Conservation (phyloP, 2,888 invertebrate genomes). For the Euzophera pinguis region DNA sequence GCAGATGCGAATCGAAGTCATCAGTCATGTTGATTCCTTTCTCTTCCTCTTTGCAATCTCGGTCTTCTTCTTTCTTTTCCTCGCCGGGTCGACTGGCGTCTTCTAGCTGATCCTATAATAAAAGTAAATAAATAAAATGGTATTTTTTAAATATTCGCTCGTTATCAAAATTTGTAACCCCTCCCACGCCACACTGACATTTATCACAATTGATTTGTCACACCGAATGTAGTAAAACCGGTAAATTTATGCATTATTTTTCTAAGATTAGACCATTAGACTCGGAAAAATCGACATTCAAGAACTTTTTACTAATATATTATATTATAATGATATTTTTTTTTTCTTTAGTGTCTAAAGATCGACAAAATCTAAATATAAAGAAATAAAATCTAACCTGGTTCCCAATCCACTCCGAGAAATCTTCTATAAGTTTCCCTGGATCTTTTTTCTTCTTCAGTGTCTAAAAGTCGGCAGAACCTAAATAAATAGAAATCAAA, state of each 20-base stretch:
- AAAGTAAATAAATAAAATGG: neutral
- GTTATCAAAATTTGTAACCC: no score
- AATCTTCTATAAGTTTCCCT: conserved; percentile 86
- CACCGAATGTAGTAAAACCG: no score
- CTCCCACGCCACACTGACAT: no score
- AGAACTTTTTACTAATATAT: no score
- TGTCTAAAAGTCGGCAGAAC: no score
- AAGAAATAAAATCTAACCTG: conserved; percentile 44
- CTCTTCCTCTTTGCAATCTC: conserved; percentile 92
- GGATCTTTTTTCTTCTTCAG: conserved; percentile 85
- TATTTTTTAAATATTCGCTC: no score
- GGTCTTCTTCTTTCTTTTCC: conserved; percentile 86
- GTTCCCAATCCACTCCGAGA: conserved; percentile 93
- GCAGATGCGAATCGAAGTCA: conserved; percentile 94
- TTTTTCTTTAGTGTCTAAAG: no score
- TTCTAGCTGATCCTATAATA: conserved; percentile 93
- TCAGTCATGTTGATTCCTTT: conserved; percentile 97
- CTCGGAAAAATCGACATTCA: no score
- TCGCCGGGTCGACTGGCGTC: conserved; percentile 90
- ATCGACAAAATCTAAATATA: neutral
- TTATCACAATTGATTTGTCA: no score
- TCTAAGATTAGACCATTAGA: no score
- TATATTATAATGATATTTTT: no score
- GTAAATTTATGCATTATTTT: no score
- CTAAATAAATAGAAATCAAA: neutral